Evolutionary conservation across 1,140 invertebrate genomes (phyloP), one percentile per base, ranked within the genome.

Genomic region (Leptopilina clavipes): DNA sequence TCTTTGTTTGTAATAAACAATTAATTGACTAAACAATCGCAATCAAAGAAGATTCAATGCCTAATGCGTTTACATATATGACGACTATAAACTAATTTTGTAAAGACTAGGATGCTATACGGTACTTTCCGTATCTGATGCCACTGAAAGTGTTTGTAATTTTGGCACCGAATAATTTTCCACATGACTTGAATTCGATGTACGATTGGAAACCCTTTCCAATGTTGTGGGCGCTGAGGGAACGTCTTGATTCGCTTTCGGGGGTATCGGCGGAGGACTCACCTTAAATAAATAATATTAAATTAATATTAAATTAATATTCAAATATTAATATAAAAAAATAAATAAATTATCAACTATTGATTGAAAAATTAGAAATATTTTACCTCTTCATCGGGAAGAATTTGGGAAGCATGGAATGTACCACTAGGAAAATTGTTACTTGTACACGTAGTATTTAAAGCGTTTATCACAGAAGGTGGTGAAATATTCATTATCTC

Each of bases 101-200:
- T 31, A 14, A 52, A 83, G 87, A 89, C 87, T 90, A 89, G 88
- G 84, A 85, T 79, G 77, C 82, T 89, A 90, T 70, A 90, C 86
- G 19, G 86, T 89, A 76, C 88, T 89, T 56, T 90, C 89, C 14
- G 85, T 85, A 52, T 90, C 89, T 8, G 89, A 87, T 1, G 87
- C 86, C 7, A 90, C 85, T 3, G 89, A 89, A 18, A 90, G 84
- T 8, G 87, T 86, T 79, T 92, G 91, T 40, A 92, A 82, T 80
- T 91, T 92, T 31, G 92, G 92, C 43, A 92, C 91, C 5, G 92
- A 92, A 76, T 92, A 92, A 77, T 92, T 92, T 76, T 92, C 92
- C 10, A 85, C 79, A 19, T 89, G 89, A 48, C 78, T 85, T 70
- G 83, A 84, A 45, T n/a, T 79, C 70, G 84, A 84, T 22, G 79